These are phyloP conservation scores for Oncorhynchus masou DNA, from an alignment of 2,113 vertebrate species.

Conservation along the genomic window DNA sequence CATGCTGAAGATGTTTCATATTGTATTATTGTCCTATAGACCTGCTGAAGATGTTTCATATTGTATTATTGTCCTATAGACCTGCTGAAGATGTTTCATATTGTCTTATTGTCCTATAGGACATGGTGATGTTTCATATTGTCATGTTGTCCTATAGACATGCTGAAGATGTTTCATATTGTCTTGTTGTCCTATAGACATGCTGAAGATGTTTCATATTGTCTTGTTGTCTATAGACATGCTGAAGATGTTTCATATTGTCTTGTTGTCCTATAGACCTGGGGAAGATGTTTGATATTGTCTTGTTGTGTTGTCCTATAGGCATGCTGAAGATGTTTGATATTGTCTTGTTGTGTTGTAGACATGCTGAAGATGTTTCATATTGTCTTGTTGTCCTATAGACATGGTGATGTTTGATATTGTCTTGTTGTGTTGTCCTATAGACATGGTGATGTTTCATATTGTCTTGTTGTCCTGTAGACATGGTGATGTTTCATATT, in stretches of 20 bases:
- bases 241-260: background rate
- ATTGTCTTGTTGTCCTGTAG: slow-evolving; percentile 56
- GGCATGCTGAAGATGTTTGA: too few species aligned
- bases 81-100: slow-evolving; percentile 93
- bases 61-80: slow-evolving; percentile 53
- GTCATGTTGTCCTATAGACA: slow-evolving; percentile 53
- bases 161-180: slow-evolving; percentile 95
- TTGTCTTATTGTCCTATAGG: slow-evolving; percentile 63
- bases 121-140: slow-evolving; percentile 92
- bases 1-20: too few species aligned
- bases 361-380: slow-evolving; percentile 92
- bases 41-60: slow-evolving; percentile 78
- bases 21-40: slow-evolving; percentile 46
- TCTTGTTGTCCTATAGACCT: slow-evolving; percentile 60
- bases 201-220: slow-evolving; percentile 95
- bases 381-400: slow-evolving; percentile 58
- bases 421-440: slow-evolving; percentile 18
- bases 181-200: slow-evolving; percentile 46
- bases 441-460: slow-evolving; percentile 89
- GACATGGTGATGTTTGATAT: too few species aligned
- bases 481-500: too few species aligned
- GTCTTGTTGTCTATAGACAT: too few species aligned
- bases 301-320: too few species aligned
- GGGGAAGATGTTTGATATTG: slow-evolving; percentile 89
- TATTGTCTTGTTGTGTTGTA: slow-evolving; percentile 32